phyloP scores from a whole-genome alignment of 2,888 invertebrate species.

The Chymomyza caudatula region DNA sequence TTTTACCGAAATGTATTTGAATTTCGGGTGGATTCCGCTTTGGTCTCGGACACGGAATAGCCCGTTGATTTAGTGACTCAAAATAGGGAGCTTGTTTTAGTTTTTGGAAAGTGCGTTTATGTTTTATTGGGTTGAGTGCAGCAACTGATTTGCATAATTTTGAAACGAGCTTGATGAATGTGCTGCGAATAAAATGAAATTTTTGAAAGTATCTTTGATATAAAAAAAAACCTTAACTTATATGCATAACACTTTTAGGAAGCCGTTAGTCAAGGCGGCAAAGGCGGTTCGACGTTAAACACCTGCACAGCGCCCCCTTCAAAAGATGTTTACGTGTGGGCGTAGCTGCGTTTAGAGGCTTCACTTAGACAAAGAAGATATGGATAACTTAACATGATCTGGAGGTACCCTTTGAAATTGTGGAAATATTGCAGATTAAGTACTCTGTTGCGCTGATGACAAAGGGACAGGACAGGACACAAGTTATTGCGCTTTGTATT shows the following conservation, averaged over 20 bases:
- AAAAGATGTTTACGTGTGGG: not conserved
- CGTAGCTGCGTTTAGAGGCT: not conserved
- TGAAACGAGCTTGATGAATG: conserved; percentile 57
- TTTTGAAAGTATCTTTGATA: conserved; percentile 38
- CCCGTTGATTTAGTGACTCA: conserved; percentile 61
- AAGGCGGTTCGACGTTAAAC: not conserved
- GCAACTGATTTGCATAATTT: conserved; percentile 64
- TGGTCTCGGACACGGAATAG: not conserved
- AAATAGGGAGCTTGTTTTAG: conserved; percentile 31
- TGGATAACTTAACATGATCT: not conserved
- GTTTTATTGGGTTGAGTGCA: conserved; percentile 44
- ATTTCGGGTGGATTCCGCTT: conserved; percentile 44
- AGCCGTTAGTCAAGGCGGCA: not conserved
- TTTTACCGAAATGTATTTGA: conserved; percentile 9
- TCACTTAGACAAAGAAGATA: not conserved
- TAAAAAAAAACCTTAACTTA: not conserved
- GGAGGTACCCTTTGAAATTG: not conserved
- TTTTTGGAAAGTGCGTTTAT: conserved; percentile 54
- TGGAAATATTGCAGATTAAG: not conserved
- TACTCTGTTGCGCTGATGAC: no score
- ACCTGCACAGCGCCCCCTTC: not conserved
- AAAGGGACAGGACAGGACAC: no score
- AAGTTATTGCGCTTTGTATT: no score
- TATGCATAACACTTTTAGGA: not conserved
- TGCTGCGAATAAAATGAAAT: conserved; percentile 18